Percentiles rank a stretch among this genome's conserved stretches.
Evolutionary conservation across 2,797 vertebrate species (phyloP).

Genomic region (Echiichthys vipera): DNA sequence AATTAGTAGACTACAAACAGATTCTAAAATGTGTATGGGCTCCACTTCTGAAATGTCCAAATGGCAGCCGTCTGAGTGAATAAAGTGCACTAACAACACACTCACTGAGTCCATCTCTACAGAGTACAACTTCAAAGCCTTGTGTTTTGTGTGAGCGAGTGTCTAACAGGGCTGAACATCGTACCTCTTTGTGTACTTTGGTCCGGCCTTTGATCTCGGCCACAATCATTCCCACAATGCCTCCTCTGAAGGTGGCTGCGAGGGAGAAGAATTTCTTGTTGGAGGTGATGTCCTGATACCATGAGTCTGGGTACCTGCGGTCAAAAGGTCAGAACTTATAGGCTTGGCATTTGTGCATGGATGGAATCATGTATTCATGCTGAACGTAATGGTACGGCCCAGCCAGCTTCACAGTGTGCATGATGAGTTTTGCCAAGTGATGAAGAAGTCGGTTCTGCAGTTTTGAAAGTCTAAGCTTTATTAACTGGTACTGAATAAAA

Average conservation of each 20-base stretch:
- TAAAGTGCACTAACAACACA: background rate
- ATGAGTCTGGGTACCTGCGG: constrained; percentile 98
- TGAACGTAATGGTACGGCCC: too few species aligned
- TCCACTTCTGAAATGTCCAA: constrained; percentile 51
- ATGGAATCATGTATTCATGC: too few species aligned
- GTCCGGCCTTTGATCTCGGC: constrained; percentile 98
- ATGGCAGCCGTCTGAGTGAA: background rate
- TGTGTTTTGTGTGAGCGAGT: background rate
- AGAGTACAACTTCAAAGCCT: background rate
- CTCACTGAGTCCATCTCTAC: background rate
- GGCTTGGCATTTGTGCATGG: background rate
- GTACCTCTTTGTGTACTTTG: constrained; percentile 99
- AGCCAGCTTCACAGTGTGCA: too few species aligned
- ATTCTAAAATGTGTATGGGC: constrained; percentile 22
- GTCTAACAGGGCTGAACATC: background rate
- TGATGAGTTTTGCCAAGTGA: too few species aligned
- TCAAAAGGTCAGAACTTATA: constrained; percentile 12
- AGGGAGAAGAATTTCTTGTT: constrained; percentile 99
- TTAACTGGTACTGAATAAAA: too few species aligned
- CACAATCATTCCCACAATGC: constrained; percentile 99
- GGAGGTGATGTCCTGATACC: constrained; percentile 99
- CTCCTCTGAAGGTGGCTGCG: constrained; percentile 94
- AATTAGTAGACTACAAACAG: constrained; percentile 72
- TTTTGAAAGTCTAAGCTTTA: too few species aligned
- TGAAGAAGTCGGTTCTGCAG: too few species aligned